Base-by-base conservation (phyloP, 1,140 invertebrate genomes). In the Pararge aegeria region DNA sequence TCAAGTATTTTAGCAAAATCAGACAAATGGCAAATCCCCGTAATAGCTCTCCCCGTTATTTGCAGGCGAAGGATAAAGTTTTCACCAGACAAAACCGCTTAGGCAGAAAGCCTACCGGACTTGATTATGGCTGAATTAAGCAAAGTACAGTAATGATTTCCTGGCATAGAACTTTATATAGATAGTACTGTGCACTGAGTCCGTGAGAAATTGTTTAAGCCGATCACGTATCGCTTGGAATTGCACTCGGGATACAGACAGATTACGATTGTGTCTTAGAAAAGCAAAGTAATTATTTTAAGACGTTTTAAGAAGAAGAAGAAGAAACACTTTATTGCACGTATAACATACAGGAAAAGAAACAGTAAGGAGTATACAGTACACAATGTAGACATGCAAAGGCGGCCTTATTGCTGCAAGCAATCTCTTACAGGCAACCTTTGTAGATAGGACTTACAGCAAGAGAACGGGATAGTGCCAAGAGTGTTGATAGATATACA, bases 61-160 rank as follows among this genome's bases (percentile, higher is more conserved):
- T 10, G 29, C 29, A 1, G 10, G 9, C 1, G 4, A 30, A 1
- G 29, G 29, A 40, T 13, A 40, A 15, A 40, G 16, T 5, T 12
- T 37, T 10, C 34, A 2, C 34, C 9, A 37, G 34, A 37, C 34
- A 37, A 37, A 13, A 37, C 37, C n/a, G 2, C n/a, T 42, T 42
- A 5, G 5, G 13, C 15, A 2, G 9, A 4, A 18, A 18, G 38
- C 38, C 13, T 2, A 16, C 13, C 38, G 38, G 38, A 42, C 16
- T 42, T 42, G 13, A 42, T 42, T 42, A 42, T 42, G 38, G 38
- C 10, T 18, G 38, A 16, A 42, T 42, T 42, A 42, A 42, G 49
- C 49, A 58, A 60, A 60, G 60, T 57, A 52, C 55, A 63, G 58
- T 68, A 70, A 68, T 70, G 65, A 68, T 49, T 67, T 67, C 68